These are phyloP conservation scores for Sylvilagus bachmani DNA, from an alignment of 2,113 vertebrate genomes.

Conservation along the genomic window DNA sequence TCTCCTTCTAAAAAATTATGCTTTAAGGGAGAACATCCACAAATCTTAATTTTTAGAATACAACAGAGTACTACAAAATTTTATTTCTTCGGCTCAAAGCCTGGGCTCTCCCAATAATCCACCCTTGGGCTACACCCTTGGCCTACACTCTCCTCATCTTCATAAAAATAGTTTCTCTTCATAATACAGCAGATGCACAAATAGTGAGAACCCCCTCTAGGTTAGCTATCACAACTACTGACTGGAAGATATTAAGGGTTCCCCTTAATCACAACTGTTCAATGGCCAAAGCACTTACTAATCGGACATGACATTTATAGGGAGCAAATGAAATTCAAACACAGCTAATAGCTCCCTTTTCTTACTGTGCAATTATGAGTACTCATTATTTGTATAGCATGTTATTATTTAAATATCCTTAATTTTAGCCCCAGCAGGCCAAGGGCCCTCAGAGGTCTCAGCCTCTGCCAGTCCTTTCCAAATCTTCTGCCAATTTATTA, in stretches of 20 bases:
- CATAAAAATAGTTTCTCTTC: neutral
- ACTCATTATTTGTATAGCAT: slow-evolving; percentile 74
- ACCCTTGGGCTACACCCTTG: too few relatives aligned
- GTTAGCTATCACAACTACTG: neutral
- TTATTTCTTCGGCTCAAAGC: too few relatives aligned
- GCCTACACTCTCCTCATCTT: neutral
- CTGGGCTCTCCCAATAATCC: neutral
- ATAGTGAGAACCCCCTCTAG: too few relatives aligned
- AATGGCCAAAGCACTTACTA: slow-evolving; percentile 58
- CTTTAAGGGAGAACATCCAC: neutral
- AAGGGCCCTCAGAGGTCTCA: slow-evolving; percentile 59
- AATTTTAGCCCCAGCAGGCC: slow-evolving; percentile 72
- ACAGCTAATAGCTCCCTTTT: slow-evolving; percentile 76
- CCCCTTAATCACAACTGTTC: slow-evolving; percentile 2
- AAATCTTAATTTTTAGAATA: slow-evolving; percentile 21
- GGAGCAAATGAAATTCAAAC: slow-evolving; percentile 79
- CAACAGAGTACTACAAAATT: neutral
- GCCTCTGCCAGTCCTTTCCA: slow-evolving; percentile 53
- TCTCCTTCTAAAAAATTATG: neutral
- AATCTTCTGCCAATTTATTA: slow-evolving; percentile 57
- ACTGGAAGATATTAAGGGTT: neutral
- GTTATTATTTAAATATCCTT: slow-evolving; percentile 80
- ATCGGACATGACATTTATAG: slow-evolving; percentile 66
- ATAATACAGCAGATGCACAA: neutral
- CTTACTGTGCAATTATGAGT: slow-evolving; percentile 78